Percentiles rank a stretch among this genome's conserved stretches.
These are phyloP conservation scores for Poecilus cupreus DNA, from an alignment of 2,888 invertebrate species.

Conservation along the genomic window DNA sequence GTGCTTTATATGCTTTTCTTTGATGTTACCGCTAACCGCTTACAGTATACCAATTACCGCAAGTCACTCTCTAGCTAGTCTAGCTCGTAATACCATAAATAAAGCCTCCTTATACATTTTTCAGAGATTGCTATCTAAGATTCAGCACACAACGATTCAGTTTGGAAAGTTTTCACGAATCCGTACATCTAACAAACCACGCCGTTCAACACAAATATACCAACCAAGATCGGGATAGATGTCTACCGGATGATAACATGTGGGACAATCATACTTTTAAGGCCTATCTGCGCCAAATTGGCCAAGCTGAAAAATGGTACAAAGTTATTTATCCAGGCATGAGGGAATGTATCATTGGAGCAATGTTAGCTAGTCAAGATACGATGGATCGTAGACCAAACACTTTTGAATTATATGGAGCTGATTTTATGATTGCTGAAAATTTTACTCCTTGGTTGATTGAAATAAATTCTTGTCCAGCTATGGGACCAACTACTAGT, in stretches of 20 bases:
- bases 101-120: too few species aligned
- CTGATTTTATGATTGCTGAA: slow-evolving; percentile 95
- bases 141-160: slow-evolving; percentile 94
- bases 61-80: too few species aligned
- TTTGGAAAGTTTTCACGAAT: slow-evolving; percentile 91
- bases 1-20: too few species aligned
- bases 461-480: slow-evolving; percentile 96
- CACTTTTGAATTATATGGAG: slow-evolving; percentile 95
- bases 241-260: slow-evolving; percentile 93
- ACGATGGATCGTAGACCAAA: slow-evolving; percentile 87
- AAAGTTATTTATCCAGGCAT: slow-evolving; percentile 87
- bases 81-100: too few species aligned
- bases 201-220: slow-evolving; percentile 93
- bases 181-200: slow-evolving; percentile 94
- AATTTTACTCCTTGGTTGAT: slow-evolving; percentile 93
- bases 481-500: slow-evolving; percentile 92
- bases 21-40: too few species aligned
- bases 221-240: slow-evolving; percentile 81
- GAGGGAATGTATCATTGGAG: slow-evolving; percentile 78
- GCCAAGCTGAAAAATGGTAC: slow-evolving; percentile 87
- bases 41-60: too few species aligned
- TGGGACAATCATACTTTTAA: slow-evolving; percentile 93
- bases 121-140: slow-evolving; percentile 91
- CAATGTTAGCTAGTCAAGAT: slow-evolving; percentile 91
- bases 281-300: slow-evolving; percentile 79